Evolutionary conservation across 2,888 invertebrate genomes (phyloP).

Genomic region (Hydropsyche betteni): DNA sequence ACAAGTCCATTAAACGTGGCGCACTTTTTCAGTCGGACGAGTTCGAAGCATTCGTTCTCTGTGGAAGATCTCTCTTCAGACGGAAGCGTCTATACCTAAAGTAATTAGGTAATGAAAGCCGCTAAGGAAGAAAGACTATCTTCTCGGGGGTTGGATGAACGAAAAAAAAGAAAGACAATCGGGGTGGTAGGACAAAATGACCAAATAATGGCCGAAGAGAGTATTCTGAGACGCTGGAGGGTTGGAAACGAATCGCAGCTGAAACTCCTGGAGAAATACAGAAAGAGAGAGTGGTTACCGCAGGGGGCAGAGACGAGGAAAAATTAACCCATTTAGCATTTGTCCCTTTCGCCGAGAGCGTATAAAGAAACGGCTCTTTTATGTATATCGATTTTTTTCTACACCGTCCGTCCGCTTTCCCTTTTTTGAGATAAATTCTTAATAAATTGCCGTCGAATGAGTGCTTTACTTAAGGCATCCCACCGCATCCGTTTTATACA

Average conservation of each 20-base stretch:
- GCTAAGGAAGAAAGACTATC: conserved; percentile 49
- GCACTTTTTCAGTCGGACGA: conserved; percentile 6
- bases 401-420: not conserved
- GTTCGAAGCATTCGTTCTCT: conserved; percentile 10
- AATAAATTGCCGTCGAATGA: not conserved
- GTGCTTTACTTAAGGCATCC: too few relatives aligned
- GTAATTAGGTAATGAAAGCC: conserved; percentile 52
- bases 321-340: conserved; percentile 49
- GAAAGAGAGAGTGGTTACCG: conserved; percentile 4
- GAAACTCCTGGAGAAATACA: not conserved
- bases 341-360: conserved; percentile 41
- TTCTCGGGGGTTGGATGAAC: conserved; percentile 22
- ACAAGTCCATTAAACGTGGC: conserved; percentile 5
- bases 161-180: conserved; percentile 40
- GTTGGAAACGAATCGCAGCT: conserved; percentile 15
- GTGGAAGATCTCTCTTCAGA: not conserved
- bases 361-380: conserved; percentile 33
- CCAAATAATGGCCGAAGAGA: conserved; percentile 46
- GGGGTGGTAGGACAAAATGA: conserved; percentile 44
- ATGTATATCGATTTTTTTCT: conserved; percentile 13
- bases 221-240: conserved; percentile 25
- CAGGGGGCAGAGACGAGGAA: conserved; percentile 43
- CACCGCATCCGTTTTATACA: too few relatives aligned
- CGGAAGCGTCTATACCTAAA: conserved; percentile 46
- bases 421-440: conserved; percentile 4